Conservation (phyloP, 2,888 invertebrate species). For the Cryptus viduatorius region DNA sequence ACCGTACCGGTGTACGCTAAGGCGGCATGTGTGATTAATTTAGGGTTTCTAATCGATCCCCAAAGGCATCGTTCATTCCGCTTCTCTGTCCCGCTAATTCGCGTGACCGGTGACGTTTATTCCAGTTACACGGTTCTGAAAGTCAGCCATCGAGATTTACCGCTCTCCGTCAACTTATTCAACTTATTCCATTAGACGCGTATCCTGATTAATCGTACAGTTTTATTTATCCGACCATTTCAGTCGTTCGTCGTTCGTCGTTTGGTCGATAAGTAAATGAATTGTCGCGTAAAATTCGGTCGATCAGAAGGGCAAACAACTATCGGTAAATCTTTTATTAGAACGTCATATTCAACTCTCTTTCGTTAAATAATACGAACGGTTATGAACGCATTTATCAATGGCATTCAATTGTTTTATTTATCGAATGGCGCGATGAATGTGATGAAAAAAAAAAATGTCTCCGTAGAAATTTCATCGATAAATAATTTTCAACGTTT, state of each 20-base stretch:
- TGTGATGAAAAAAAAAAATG: too few species aligned
- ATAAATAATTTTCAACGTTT: background rate
- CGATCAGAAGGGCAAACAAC: too few species aligned
- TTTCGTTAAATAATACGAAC: too few species aligned
- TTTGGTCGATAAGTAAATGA: too few species aligned
- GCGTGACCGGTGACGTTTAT: conserved; percentile 34
- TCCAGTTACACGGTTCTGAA: background rate
- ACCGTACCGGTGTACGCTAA: conserved; percentile 35
- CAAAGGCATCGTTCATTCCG: conserved; percentile 49
- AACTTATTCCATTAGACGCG: background rate
- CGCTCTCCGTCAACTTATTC: background rate
- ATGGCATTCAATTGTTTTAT: background rate
- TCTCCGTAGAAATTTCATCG: too few species aligned
- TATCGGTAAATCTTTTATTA: too few species aligned
- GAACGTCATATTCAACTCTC: too few species aligned
- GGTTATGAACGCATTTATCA: too few species aligned
- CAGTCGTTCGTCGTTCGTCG: too few species aligned
- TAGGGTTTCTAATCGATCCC: conserved; percentile 63
- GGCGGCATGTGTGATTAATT: conserved; percentile 64
- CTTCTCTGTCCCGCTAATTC: conserved; percentile 3
- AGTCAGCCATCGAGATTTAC: background rate
- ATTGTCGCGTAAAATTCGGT: too few species aligned
- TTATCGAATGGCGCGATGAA: background rate
- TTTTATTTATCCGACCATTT: background rate
- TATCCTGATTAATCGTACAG: background rate